Base-by-base conservation (phyloP, 64 coral and sea anemone genomes). In the Astreopora myriophthalma region DNA sequence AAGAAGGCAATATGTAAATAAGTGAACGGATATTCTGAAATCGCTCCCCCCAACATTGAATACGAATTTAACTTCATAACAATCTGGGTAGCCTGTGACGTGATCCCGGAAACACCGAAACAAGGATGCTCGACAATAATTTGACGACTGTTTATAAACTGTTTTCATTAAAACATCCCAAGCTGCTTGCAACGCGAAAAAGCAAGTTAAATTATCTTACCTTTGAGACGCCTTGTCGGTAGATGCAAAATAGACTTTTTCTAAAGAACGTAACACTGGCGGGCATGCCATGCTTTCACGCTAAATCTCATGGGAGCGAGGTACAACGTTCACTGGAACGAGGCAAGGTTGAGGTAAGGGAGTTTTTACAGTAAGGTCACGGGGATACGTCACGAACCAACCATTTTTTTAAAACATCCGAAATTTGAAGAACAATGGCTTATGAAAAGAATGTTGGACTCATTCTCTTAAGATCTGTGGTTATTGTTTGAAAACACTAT, bases 201-300 rank as follows among this genome's bases (percentile, higher is more conserved):
- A 33, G 11, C 6, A 23, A 37, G 22, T 33, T 62, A 17, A 19
- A 34, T 63, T 62, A n/a, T 30, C 30, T 33, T 57, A 94, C 93
- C 93, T 94, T 67, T 35, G 39, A 6, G 67, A 48, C 69, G 38
- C 93, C 16, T 91, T 83, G 12, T 69, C 63, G 4, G 79, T 36
- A 6, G 86, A 90, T 28, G 76, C 80, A 4, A 76, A 55, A 74
- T 97, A 97, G 23, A 97, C 78, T 60, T 93, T 68, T 20, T 94
- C 91, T 12, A 96, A 80, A 7, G 95, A 86, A 31, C 80, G 80
- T 52, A 73, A 96, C 16, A 82, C 12, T 2, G 95, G 91, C 60
- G 95, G 95, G 48, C 87, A 42, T 70, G 12, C 55, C 19, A 20
- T 17, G 19, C 11, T 60, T 3, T 70, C 67, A 28, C 26, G 7